Evolutionary conservation across 2,113 vertebrate species (phyloP), one percentile per base, ranked within the genome.

Genomic region (Misgurnus mizolepis): DNA sequence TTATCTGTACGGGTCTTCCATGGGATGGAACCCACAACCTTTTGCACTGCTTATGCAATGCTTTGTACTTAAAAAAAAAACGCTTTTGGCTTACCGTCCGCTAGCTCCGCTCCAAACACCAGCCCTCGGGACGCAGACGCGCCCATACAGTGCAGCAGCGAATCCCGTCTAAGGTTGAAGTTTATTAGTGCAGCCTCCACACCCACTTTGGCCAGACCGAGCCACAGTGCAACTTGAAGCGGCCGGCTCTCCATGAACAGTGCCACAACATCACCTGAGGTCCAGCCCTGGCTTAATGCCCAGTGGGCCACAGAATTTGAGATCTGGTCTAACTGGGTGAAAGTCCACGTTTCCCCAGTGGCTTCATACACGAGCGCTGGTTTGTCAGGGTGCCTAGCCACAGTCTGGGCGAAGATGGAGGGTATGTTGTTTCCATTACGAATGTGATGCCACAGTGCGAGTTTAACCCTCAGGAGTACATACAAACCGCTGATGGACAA

Each of bases 191-290:
- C 95, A 0, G 95, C 94, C 75, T 97, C 95, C 3, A 96, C 85
- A 0, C 95, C 96, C 0, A 93, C 86, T 84, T 96, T 96, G 4
- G 95, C 95, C 85, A 97, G 86, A 15, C 96, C 96, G 10, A 97
- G 88, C 96, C 96, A 97, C 8, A 97, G 91, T 0, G 94, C 95
- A n/a, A 98, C 95, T 1, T 96, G 95, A 40, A 96, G 88, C 0
- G 95, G 96, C 15, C 94, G 90, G 76, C 95, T 95, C 84, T 96
- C 96, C 94, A 96, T 93, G 82, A 96, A 95, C 53, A 98, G 27
- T 0, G 96, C 96, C 4, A 97, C 90, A 74, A 97, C 95, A 2
- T 97, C 95, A 0, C 96, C 96, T 0, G 88, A 74, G 0, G n/a
- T 75, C 77, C 93, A 95, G 18, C 96, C 96, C 58, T 93, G 91